phyloP scores from a whole-genome alignment of 1,140 invertebrate species.

The Zeugodacus cucurbitae region DNA sequence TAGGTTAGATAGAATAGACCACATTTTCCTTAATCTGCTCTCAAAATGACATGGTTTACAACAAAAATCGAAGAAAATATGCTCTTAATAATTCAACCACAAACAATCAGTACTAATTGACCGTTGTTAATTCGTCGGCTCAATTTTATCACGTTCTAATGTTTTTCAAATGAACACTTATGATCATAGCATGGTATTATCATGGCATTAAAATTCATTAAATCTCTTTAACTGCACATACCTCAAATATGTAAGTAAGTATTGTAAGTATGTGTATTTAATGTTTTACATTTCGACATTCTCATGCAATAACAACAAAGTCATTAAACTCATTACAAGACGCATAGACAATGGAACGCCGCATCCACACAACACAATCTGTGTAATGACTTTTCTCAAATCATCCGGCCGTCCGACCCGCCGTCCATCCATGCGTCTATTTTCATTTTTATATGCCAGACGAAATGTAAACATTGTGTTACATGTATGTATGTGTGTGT shows the following conservation, averaged over 20 bases:
- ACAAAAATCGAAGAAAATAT: too few species aligned
- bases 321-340: conserved; percentile 35
- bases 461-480: conserved; percentile 21
- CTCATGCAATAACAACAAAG: background rate
- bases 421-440: background rate
- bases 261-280: background rate
- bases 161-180: too few species aligned
- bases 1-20: too few species aligned
- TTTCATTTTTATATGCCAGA: conserved; percentile 36
- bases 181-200: too few species aligned
- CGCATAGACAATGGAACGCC: conserved; percentile 3
- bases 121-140: too few species aligned
- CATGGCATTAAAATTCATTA: too few species aligned
- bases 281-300: too few species aligned
- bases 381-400: conserved; percentile 1
- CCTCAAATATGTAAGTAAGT: background rate
- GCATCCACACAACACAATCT: background rate
- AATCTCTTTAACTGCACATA: background rate
- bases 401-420: background rate
- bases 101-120: too few species aligned
- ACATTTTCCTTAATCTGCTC: too few species aligned
- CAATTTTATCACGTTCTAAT: too few species aligned
- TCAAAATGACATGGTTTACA: too few species aligned
- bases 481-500: background rate
- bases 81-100: too few species aligned